Base-by-base conservation (phyloP, 2,888 invertebrate genomes). In the Nycteola revayana region DNA sequence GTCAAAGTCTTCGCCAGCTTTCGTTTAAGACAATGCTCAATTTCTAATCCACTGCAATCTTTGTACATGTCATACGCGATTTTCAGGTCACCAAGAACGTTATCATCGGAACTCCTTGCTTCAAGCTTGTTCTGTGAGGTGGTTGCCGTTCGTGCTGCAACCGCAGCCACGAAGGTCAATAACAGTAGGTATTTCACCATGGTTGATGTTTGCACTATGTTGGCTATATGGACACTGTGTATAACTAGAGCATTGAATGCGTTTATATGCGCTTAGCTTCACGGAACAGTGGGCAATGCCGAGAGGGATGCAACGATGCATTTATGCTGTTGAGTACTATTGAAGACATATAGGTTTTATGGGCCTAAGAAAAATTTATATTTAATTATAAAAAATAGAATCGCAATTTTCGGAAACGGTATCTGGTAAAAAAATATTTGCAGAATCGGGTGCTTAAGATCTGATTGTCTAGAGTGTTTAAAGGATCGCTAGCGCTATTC, bases 1-100 rank as follows among this genome's bases (percentile, higher is more conserved):
- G 94, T 95, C 75, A 96, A 83, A 1, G 94, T 93, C 10, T 94
- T 91, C n/a, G 95, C 90, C 30, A 96, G 77, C 70, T 95, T 95
- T 41, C 95, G 80, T 75, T 96, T 96, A 31, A 96, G 85, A 57
- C 96, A 96, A 40, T 94, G 91, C 1, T 93, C 89, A 17, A 94
- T 73, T 49, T 93, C 93, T 42, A 90, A 84, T 32, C 92, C 91
- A 40, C 93, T 90, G 84, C 96, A 96, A 61, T 95, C 95, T 75
- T 93, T 94, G 80, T 95, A 96, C 47, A 94, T 91, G 70, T 94
- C 94, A 65, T 94, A 95, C 49, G 94, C 91, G 61, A 93, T 90
- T 56, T 93, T 91, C 3, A 95, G 78, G 60, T 95, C 95, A 47
- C 92, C 92, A 47, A 94, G 80, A 48, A 90, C 74, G 55, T 66